Percentiles rank a stretch among this genome's conserved stretches.
These are phyloP conservation scores for Syrrhaptes paradoxus DNA, from an alignment of 2,113 vertebrate species.

Conservation along the genomic window DNA sequence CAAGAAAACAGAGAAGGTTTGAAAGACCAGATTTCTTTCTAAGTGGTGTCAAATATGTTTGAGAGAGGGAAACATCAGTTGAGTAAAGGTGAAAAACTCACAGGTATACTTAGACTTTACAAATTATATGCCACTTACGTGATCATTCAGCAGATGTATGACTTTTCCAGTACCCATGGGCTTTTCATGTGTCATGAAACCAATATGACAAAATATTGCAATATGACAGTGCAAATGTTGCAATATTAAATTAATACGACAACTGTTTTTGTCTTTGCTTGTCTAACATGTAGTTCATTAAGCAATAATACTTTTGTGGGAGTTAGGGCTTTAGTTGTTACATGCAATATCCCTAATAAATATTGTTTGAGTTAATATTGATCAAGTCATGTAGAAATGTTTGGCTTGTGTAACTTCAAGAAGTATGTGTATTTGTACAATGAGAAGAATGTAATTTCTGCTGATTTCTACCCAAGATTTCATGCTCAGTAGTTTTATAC, in stretches of 20 bases:
- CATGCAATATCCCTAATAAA: background rate
- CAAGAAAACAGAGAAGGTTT: fast-evolving
- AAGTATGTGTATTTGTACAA: background rate
- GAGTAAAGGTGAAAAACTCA: background rate
- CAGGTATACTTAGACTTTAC: background rate
- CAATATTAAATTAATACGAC: background rate
- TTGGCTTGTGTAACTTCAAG: background rate
- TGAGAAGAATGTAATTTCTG: background rate
- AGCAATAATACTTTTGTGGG: background rate
- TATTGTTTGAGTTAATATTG: background rate
- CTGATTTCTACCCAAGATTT: background rate
- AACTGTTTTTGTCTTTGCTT: background rate
- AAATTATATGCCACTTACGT: background rate
- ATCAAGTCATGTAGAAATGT: background rate
- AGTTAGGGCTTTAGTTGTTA: background rate
- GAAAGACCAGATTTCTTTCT: background rate
- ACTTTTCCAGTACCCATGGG: background rate
- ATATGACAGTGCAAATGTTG: background rate
- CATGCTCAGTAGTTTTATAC: background rate
- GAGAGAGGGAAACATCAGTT: background rate
- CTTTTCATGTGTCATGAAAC: background rate
- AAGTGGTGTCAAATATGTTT: background rate
- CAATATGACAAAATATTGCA: background rate
- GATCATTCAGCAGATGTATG: background rate
- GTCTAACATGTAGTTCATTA: background rate